Percentiles rank a stretch among this genome's conserved stretches.
Evolutionary conservation across 1,140 invertebrate species (phyloP).

Genomic region (Theocolax elegans): DNA sequence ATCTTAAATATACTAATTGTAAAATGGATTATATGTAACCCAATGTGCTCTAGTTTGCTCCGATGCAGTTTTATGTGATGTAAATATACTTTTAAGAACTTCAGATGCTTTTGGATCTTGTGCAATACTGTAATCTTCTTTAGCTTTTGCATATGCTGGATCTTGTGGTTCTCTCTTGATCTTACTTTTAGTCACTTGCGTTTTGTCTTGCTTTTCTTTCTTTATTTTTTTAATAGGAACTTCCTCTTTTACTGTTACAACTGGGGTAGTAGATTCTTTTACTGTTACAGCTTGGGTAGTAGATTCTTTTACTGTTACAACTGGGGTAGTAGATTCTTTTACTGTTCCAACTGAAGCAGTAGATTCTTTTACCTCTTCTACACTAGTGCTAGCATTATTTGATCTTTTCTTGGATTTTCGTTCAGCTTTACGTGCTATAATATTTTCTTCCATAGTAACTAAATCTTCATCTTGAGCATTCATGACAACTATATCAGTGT

Average conservation of each 20-base stretch:
- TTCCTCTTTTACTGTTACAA: slow-evolving; percentile 38
- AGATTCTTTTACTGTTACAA: too few relatives aligned
- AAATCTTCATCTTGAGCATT: slow-evolving; percentile 88
- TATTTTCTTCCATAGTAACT: slow-evolving; percentile 74
- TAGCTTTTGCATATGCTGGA: slow-evolving; percentile 81
- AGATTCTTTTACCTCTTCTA: slow-evolving; percentile 5
- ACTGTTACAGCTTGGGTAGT: too few relatives aligned
- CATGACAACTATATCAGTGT: slow-evolving; percentile 86
- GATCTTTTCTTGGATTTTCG: slow-evolving; percentile 80
- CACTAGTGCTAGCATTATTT: slow-evolving; percentile 42
- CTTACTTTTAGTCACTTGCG: slow-evolving; percentile 21
- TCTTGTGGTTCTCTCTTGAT: slow-evolving; percentile 67
- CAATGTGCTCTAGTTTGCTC: slow-evolving; percentile 92
- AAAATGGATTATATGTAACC: slow-evolving; percentile 98
- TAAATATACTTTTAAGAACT: slow-evolving; percentile 96
- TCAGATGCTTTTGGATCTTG: slow-evolving; percentile 90
- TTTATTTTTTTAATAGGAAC: slow-evolving; percentile 54
- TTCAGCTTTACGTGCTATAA: slow-evolving; percentile 72
- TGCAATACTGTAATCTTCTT: slow-evolving; percentile 84
- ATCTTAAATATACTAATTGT: slow-evolving; percentile 74
- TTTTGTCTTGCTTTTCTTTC: slow-evolving; percentile 51
- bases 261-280: too few relatives aligned
- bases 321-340: background rate
- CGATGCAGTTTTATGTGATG: slow-evolving; percentile 85
- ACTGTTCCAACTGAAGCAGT: slow-evolving; percentile 25